Evolutionary conservation across 2,113 vertebrate genomes (phyloP), one percentile per base, ranked within the genome.

Genomic region (Alaudala cheleensis): DNA sequence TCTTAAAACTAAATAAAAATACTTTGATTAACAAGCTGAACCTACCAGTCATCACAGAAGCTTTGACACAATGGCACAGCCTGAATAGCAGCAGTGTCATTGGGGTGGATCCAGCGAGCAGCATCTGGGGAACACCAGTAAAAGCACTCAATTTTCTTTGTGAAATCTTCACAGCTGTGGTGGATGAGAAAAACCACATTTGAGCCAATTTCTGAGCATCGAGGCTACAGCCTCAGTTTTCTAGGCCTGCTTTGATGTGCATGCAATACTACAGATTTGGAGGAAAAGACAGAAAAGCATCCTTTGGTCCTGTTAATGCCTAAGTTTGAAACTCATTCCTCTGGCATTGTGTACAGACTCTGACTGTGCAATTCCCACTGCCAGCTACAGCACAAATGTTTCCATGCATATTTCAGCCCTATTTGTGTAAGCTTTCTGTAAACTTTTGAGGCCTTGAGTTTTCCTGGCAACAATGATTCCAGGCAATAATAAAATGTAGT

Each of bases 11-110:
- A 78, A 84, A 67, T 57, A 61, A 81, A 95, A 86, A 65, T 12
- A 49, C 60, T 77, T 50, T 1, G 24, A 56, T 62, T 66, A 65
- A 74, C n/a, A 74, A 79, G 33, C 23, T 31, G 76, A 77, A 96
- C 97, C 60, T 96, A 98, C 98, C 98, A 98, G 86, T 96, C 86
- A 81, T 98, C 97, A 87, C 98, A 98, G 88, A 97, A 98, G 88
- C 74, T 95, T 74, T 95, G 83, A 29, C 98, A 98, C 62, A 98
- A 3, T 24, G 98, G 98, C 65, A 97, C 97, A 54, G 72, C 85
- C 57, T 40, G 82, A 69, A 98, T 66, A 72, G 89, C 97, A 91
- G 82, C 95, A 40, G 81, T 33, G 61, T 93, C 14, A 5, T 72
- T 96, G 84, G 87, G 95, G 61, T 96, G 70, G 88, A 86, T 95